Conservation (phyloP, 2,888 invertebrate genomes). For the Capitulum mitella region DNA sequence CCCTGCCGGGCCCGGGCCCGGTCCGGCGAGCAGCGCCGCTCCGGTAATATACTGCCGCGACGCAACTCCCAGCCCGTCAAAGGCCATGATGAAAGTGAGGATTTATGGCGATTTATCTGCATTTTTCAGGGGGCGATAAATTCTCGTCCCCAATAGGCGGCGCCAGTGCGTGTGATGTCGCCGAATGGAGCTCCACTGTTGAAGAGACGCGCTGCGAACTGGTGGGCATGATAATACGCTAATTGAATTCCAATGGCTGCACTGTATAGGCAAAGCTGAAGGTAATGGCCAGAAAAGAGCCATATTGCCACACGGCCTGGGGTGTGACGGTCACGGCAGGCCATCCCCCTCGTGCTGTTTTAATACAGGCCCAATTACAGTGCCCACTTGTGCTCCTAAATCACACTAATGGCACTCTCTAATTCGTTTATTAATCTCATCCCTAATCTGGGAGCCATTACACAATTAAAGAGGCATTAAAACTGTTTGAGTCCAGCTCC, state of each 20-base stretch:
- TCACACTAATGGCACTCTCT: not conserved
- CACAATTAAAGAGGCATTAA: conserved; percentile 2
- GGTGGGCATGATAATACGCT: not conserved
- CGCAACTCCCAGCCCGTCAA: not conserved
- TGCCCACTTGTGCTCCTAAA: not conserved
- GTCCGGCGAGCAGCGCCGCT: not conserved
- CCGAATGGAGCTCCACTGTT: not conserved
- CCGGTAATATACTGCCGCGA: not conserved
- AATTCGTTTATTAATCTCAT: conserved; percentile 14
- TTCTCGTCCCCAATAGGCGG: not conserved
- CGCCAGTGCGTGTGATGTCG: not conserved
- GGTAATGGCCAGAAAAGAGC: not conserved
- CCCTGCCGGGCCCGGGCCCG: not conserved
- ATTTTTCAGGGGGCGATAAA: conserved; percentile 15
- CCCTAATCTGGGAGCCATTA: not conserved
- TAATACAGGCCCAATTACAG: not conserved
- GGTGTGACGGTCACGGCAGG: not conserved
- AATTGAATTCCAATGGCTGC: not conserved
- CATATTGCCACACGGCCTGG: not conserved
- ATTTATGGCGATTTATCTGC: conserved; percentile 23
- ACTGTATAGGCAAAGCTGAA: not conserved
- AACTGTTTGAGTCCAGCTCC: not conserved
- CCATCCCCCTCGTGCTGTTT: not conserved
- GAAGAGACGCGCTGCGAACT: not conserved
- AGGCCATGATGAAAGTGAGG: not conserved